Evolutionary conservation across 2,113 vertebrate genomes (phyloP).

Genomic region (Brachirus orientalis): DNA sequence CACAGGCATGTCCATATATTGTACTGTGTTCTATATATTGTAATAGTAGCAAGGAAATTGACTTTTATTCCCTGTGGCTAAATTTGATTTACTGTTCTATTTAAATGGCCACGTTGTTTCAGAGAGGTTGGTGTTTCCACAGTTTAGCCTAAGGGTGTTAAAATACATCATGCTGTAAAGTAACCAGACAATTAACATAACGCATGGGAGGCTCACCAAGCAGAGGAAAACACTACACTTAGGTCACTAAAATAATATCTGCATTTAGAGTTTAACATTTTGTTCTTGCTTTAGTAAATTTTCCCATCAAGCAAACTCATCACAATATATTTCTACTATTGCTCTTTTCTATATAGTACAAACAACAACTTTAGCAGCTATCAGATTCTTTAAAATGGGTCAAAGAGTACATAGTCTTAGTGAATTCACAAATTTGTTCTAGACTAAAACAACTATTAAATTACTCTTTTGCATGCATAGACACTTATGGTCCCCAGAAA

Average conservation of each 20-base stretch:
- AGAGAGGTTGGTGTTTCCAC: constrained; percentile 48
- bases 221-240: constrained; percentile 8
- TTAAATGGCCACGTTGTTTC: constrained; percentile 59
- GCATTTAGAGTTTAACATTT: constrained; percentile 9
- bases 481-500: constrained; percentile 1
- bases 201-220: neutral
- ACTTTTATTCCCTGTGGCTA: constrained; percentile 51
- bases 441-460: neutral
- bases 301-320: too few relatives aligned
- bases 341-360: neutral
- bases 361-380: neutral
- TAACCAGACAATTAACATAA: constrained; percentile 49
- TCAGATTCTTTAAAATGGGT: neutral
- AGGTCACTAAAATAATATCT: constrained; percentile 4
- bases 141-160: constrained; percentile 43
- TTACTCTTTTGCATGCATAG: constrained; percentile 2
- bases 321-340: neutral
- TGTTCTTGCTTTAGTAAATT: neutral
- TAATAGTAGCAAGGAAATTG: constrained; percentile 52
- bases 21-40: constrained; percentile 46
- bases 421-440: neutral
- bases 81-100: constrained; percentile 71
- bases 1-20: constrained; percentile 54
- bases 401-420: neutral
- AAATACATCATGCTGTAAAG: constrained; percentile 50